These are phyloP conservation scores for Felis chaus DNA, from an alignment of 2,113 vertebrate species.

Conservation along the genomic window DNA sequence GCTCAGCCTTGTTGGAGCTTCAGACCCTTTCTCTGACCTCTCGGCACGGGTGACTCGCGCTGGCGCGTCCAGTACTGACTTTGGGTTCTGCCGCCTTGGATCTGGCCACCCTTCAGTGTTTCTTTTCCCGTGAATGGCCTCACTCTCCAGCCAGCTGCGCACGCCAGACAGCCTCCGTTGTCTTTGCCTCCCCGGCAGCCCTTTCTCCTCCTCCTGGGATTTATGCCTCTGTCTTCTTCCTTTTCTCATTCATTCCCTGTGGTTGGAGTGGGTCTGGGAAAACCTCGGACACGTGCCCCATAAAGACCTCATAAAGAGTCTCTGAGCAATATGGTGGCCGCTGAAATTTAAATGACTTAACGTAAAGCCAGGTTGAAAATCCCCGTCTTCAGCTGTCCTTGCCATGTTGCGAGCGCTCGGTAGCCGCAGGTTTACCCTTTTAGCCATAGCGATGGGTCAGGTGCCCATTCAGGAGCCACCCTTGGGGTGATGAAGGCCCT, in stretches of 20 bases:
- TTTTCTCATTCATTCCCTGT: not conserved
- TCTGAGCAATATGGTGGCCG: not conserved
- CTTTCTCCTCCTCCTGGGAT: not conserved
- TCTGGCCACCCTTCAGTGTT: not conserved
- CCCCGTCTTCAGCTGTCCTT: not conserved
- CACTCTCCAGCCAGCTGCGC: not conserved
- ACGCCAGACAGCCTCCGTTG: too few species aligned
- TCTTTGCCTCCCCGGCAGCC: not conserved
- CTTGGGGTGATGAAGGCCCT: not conserved
- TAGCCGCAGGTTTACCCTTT: too few species aligned
- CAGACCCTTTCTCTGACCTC: too few species aligned
- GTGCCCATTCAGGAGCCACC: not conserved
- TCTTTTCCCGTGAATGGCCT: not conserved
- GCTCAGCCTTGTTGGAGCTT: not conserved
- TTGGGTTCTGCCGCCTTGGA: not conserved
- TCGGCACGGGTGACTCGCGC: accelerated
- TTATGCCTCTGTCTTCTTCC: not conserved
- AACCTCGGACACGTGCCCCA: accelerated
- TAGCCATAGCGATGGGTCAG: not conserved
- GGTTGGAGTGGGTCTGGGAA: not conserved
- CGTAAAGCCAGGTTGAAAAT: not conserved
- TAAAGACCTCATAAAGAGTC: too few species aligned
- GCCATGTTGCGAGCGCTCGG: not conserved
- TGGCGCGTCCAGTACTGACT: not conserved
- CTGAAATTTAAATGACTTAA: not conserved